These are phyloP conservation scores for Sus cebifrons DNA, from an alignment of 2,797 vertebrate genomes.

Conservation along the genomic window DNA sequence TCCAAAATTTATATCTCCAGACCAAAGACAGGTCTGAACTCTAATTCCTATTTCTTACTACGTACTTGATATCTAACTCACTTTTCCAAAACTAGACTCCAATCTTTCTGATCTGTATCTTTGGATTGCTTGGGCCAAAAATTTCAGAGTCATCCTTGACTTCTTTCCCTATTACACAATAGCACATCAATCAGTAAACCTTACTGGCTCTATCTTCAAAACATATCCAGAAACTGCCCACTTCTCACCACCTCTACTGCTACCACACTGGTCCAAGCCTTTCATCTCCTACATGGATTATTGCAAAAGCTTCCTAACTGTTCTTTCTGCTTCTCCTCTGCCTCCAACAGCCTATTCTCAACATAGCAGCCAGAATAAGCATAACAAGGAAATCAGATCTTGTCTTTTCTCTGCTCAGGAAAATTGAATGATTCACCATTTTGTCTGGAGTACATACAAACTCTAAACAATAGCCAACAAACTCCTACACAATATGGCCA, in stretches of 20 bases:
- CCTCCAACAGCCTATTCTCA: neutral
- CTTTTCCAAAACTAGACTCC: neutral
- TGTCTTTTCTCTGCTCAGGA: neutral
- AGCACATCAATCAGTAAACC: neutral
- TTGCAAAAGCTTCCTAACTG: neutral
- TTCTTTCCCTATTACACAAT: neutral
- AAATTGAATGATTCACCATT: neutral
- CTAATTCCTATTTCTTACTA: neutral
- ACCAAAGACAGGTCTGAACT: neutral
- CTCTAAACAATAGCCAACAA: neutral
- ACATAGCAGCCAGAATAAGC: neutral
- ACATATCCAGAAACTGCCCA: neutral
- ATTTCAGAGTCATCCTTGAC: neutral
- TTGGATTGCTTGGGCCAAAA: neutral
- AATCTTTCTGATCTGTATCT: neutral
- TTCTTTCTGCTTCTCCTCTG: neutral
- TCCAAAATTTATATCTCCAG: neutral
- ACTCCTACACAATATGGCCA: neutral
- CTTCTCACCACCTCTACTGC: neutral
- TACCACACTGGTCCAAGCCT: neutral
- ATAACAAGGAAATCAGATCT: neutral
- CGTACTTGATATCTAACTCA: neutral
- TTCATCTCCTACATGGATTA: neutral
- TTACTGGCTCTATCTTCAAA: neutral
- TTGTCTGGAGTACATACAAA: neutral